Conservation (phyloP, 2,888 invertebrate genomes). For the Dolichopus griseipennis region DNA sequence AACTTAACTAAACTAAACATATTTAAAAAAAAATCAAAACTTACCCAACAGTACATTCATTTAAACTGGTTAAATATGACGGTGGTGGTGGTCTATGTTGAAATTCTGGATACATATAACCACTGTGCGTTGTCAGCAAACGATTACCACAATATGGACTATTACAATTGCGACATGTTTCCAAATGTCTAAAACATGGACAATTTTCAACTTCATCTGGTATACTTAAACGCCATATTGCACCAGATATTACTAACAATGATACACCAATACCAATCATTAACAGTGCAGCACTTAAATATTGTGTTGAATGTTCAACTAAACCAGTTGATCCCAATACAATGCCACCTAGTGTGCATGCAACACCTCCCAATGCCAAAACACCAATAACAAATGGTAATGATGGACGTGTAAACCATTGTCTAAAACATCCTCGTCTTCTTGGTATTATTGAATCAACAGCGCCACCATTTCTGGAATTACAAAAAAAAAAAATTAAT, state of each 20-base stretch:
- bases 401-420: conserved; percentile 39
- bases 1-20: too few relatives aligned
- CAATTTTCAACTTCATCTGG: conserved; percentile 62
- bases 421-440: conserved; percentile 28
- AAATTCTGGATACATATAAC: conserved; percentile 92
- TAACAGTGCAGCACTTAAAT: conserved; percentile 38
- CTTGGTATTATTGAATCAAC: background rate
- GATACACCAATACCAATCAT: conserved; percentile 71
- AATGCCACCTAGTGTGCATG: conserved; percentile 41
- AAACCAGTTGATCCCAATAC: conserved; percentile 40
- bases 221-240: conserved; percentile 85
- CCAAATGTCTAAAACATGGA: conserved; percentile 52
- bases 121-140: conserved; percentile 66
- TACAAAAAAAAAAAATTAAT: background rate
- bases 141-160: conserved; percentile 65
- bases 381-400: conserved; percentile 40
- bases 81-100: conserved; percentile 93
- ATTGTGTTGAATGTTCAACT: conserved; percentile 41
- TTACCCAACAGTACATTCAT: conserved; percentile 76
- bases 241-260: conserved; percentile 83
- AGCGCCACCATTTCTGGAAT: background rate
- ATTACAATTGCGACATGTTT: conserved; percentile 46
- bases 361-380: conserved; percentile 39
- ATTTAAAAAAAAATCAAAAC: conserved; percentile 10
- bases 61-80: conserved; percentile 91